Evolutionary conservation across 1,140 invertebrate genomes (phyloP).

Genomic region (Trichonephila clavata): DNA sequence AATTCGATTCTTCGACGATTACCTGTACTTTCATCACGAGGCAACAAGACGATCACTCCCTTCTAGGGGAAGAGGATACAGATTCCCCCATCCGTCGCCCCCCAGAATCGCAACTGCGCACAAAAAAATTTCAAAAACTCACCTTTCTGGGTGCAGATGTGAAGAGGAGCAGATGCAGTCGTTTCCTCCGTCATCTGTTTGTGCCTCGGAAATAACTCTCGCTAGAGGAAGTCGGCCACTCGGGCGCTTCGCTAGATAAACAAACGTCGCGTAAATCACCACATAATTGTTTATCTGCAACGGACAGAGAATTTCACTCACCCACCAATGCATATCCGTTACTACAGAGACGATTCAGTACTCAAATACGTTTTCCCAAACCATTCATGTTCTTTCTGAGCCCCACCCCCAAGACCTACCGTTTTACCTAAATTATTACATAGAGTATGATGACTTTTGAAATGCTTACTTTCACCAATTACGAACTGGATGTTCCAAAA

Average conservation of each 20-base stretch:
- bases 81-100: not conserved
- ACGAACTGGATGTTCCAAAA: too few species aligned
- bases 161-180: not conserved
- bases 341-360: not conserved
- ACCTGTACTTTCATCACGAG: not conserved
- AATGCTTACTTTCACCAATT: too few species aligned
- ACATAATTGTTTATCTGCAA: not conserved
- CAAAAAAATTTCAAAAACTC: not conserved
- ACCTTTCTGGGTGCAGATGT: not conserved
- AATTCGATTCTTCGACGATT: not conserved
- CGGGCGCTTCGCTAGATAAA: not conserved
- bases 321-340: not conserved
- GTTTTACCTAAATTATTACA: too few species aligned
- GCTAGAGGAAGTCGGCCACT: not conserved
- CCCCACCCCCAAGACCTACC: too few species aligned
- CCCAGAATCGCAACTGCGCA: not conserved
- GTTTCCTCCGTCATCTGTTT: slow-evolving; percentile 12
- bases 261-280: slow-evolving; percentile 20
- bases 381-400: not conserved
- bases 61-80: not conserved
- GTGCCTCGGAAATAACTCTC: not conserved
- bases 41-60: not conserved
- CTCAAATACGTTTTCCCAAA: not conserved
- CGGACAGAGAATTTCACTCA: not conserved
- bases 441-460: too few species aligned